These are phyloP conservation scores for Arbacia lixula DNA, from an alignment of 53 echinoderm and acorn worm genomes.

Conservation along the genomic window DNA sequence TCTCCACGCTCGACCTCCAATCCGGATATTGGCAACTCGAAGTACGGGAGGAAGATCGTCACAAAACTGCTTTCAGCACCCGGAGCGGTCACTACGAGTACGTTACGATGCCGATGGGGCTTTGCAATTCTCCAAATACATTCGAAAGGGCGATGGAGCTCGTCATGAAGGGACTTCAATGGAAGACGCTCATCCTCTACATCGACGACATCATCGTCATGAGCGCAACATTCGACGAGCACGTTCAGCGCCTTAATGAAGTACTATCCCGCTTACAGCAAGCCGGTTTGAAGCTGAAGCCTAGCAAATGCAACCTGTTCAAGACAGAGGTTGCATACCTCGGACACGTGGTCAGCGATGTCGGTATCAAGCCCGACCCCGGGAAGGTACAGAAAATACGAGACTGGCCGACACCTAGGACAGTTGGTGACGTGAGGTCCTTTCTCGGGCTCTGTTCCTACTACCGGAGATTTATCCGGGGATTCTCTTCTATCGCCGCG, in stretches of 20 bases:
- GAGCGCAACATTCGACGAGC: no score
- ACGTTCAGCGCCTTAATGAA: no score
- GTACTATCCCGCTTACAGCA: no score
- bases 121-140: slow-evolving; percentile 61
- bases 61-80: slow-evolving; percentile 75
- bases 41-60: slow-evolving; percentile 55
- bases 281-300: no score
- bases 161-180: slow-evolving; percentile 64
- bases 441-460: slow-evolving; percentile 56
- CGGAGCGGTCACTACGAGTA: slow-evolving; percentile 68
- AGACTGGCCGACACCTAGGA: slow-evolving; percentile 59
- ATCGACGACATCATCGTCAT: no score
- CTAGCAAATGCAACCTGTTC: no score
- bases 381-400: no score
- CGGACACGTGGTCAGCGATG: no score
- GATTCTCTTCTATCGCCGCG: slow-evolving; percentile 35
- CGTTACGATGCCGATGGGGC: slow-evolving; percentile 61
- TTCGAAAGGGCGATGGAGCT: slow-evolving; percentile 69
- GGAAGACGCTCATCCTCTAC: slow-evolving; percentile 68
- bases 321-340: no score
- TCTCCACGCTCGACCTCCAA: slow-evolving; percentile 66
- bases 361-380: no score
- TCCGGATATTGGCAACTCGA: slow-evolving; percentile 78
- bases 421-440: slow-evolving; percentile 29
- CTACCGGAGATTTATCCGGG: slow-evolving; percentile 49